Conservation (phyloP, 2,797 vertebrate species). For the Neomorphus geoffroyi region DNA sequence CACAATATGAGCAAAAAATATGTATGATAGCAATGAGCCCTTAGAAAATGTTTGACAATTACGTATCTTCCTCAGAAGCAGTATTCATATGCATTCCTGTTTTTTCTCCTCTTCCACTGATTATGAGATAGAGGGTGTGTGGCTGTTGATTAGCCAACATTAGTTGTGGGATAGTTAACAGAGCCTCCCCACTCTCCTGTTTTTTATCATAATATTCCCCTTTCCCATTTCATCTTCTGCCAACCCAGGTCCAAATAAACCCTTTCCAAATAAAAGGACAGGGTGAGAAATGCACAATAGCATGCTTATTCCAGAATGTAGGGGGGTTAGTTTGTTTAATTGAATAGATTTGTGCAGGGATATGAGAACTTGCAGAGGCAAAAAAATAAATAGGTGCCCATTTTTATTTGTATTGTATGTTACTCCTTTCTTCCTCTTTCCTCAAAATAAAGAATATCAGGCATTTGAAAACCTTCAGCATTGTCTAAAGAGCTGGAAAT, state of each 20-base stretch:
- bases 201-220: not conserved
- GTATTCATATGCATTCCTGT: conserved; percentile 25
- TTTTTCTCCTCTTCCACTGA: conserved; percentile 35
- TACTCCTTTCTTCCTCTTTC: not conserved
- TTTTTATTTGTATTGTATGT: not conserved
- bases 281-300: not conserved
- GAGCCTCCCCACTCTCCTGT: not conserved
- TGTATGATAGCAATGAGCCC: conserved; percentile 22
- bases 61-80: conserved; percentile 59
- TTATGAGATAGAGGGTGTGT: not conserved
- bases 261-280: not conserved
- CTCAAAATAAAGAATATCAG: not conserved
- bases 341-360: not conserved
- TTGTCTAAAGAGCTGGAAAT: not conserved
- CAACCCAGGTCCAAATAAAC: not conserved
- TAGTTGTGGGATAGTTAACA: not conserved
- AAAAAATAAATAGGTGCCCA: not conserved
- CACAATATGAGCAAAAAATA: conserved; percentile 48
- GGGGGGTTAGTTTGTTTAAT: not conserved
- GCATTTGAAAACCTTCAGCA: not conserved
- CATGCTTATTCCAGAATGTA: not conserved
- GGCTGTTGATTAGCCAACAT: conserved; percentile 10
- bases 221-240: not conserved
- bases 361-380: not conserved
- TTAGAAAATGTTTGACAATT: conserved; percentile 58